These are phyloP conservation scores for Holacanthella duospinosa DNA, from an alignment of 2,888 invertebrate genomes.

Conservation along the genomic window DNA sequence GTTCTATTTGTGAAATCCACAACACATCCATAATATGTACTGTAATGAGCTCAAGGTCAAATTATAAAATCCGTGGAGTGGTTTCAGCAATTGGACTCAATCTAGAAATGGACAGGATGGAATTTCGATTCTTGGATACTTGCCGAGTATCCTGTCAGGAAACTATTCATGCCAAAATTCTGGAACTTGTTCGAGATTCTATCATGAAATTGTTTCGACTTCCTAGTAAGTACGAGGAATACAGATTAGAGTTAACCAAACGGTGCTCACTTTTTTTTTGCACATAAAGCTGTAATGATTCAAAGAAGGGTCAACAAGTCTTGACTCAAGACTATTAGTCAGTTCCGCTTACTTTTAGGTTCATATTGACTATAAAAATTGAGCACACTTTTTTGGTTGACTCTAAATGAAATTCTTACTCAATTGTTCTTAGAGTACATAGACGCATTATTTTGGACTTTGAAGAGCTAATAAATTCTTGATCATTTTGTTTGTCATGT, in stretches of 20 bases:
- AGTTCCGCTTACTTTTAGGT: no score
- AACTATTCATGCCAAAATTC: constrained; percentile 13
- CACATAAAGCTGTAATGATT: not conserved
- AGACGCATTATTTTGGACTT: not conserved
- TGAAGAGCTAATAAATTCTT: no score
- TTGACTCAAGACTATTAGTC: no score
- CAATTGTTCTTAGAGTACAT: no score
- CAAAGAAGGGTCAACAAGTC: not conserved
- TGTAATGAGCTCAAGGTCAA: not conserved
- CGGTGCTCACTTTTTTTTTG: no score
- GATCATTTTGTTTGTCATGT: no score
- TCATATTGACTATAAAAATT: not conserved
- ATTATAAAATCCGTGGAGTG: constrained; percentile 11
- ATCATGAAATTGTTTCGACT: constrained; percentile 8
- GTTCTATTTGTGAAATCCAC: constrained; percentile 17
- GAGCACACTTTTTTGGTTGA: no score
- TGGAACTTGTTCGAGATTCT: constrained; percentile 14
- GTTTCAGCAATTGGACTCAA: constrained; percentile 10
- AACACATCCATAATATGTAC: constrained; percentile 13
- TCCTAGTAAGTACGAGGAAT: constrained; percentile 8
- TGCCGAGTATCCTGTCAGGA: constrained; percentile 16
- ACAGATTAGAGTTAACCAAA: not conserved
- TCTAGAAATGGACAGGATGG: not conserved
- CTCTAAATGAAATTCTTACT: no score
- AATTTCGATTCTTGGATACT: not conserved